Percentiles rank a stretch among this genome's conserved stretches.
Conservation (phyloP, 92 coral and sea anemone genomes). For the Diadumene lineata region DNA sequence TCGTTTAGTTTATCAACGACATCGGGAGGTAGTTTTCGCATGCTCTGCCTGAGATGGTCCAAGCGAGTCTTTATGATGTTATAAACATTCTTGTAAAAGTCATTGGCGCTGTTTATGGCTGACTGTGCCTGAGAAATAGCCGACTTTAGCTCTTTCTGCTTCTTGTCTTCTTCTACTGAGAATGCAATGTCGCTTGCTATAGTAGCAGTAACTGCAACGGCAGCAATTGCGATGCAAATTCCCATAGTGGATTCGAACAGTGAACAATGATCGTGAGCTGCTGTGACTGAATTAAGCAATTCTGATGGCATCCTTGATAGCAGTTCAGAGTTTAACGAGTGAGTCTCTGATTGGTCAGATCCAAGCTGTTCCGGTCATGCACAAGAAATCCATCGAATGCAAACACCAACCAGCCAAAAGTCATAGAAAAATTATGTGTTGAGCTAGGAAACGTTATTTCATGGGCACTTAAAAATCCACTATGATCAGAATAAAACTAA, state of each 20-base stretch:
- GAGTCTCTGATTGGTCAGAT: conserved; percentile 12
- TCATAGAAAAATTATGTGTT: no score
- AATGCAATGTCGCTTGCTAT: conserved; percentile 44
- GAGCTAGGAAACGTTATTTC: no score
- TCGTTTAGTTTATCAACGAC: conserved; percentile 59
- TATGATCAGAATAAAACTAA: no score
- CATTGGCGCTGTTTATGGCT: conserved; percentile 58
- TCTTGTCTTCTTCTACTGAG: conserved; percentile 48
- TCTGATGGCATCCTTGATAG: neutral
- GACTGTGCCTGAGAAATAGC: conserved; percentile 45
- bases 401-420: neutral
- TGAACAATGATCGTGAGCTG: conserved; percentile 1
- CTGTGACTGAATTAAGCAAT: conserved; percentile 14
- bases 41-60: conserved; percentile 68
- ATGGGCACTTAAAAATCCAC: no score
- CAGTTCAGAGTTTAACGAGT: neutral
- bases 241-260: conserved; percentile 39
- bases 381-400: neutral
- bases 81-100: conserved; percentile 59
- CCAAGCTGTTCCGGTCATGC: neutral
- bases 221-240: conserved; percentile 54
- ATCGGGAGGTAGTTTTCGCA: conserved; percentile 58
- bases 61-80: conserved; percentile 63
- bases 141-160: conserved; percentile 39
- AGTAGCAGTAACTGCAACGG: conserved; percentile 53